Evolutionary conservation across 1,140 invertebrate genomes (phyloP), one percentile per base, ranked within the genome.

Genomic region (Lerema accius): DNA sequence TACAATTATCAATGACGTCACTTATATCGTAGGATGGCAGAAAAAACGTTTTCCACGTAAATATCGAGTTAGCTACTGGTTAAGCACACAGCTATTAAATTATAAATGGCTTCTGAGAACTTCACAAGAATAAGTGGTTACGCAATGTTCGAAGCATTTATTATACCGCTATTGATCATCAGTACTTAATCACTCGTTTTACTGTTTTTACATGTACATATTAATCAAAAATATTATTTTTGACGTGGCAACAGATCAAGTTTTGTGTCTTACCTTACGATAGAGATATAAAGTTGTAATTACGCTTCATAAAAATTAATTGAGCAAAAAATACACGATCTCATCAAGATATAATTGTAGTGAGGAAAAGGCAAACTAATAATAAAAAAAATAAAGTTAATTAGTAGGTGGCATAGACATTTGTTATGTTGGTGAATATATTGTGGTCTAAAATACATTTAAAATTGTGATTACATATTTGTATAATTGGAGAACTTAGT

Each of bases 31-130:
- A 75, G 64, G 39, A 39, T 42, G 16, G 61, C 65, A 80, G 82
- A 84, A 82, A 84, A 84, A 76, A 65, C 40, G 48, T 65, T 80
- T 78, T 82, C 75, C 65, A 74, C 70, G 78, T 80, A 82, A 64
- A 71, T 53, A 76, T 65, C 64, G 50, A 65, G 71, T 64, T 68
- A 63, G 73, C 71, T 73, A 73, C 73, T 74, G 68, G 50, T 66
- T 78, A 69, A 77, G 63, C 59, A 76, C 65, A 79, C 62, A 76
- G 53, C 62, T 53, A 85, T 84, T 74, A 74, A 71, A 74, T 65
- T 72, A 69, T 78, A 78, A 77, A 79, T 80, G 50, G 72, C 63
- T 89, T 89, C 84, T 65, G 14, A 76, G 80, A 87, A 87, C 63
- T 40, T 48, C 56, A 58, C 66, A 55, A 45, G 66, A 77, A 76